Evolutionary conservation across 2,888 invertebrate species (phyloP).

Genomic region (Idaea aversata): DNA sequence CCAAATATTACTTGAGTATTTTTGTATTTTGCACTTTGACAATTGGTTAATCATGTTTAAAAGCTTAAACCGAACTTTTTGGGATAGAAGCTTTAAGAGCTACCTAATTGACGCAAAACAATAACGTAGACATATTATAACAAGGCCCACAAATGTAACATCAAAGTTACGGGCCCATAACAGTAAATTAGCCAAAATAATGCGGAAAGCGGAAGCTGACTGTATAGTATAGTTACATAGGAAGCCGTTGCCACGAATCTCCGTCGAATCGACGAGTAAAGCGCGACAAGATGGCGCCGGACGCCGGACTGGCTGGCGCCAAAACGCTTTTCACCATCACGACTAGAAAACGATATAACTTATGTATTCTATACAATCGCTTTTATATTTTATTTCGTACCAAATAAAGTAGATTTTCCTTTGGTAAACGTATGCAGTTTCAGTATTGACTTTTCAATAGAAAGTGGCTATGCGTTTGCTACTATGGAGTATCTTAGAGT

Average conservation of each 20-base stretch:
- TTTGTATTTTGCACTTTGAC: too few species aligned
- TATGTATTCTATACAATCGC: conserved; percentile 6
- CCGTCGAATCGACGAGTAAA: conserved; percentile 38
- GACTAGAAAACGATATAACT: conserved; percentile 39
- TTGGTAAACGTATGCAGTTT: conserved; percentile 26
- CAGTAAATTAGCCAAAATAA: conserved; percentile 66
- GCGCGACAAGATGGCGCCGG: conserved; percentile 64
- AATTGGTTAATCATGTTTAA: too few species aligned
- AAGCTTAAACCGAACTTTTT: too few species aligned
- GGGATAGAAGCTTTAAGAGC: neutral
- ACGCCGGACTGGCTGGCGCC: conserved; percentile 69
- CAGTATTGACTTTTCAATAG: conserved; percentile 46
- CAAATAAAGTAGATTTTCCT: conserved; percentile 14
- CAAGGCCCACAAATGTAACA: neutral
- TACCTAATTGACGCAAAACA: neutral
- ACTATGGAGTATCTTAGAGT: conserved; percentile 19
- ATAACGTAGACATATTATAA: neutral
- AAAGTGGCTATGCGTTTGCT: conserved; percentile 35
- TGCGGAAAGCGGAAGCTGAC: conserved; percentile 61
- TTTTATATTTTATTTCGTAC: rapidly evolving
- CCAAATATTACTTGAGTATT: too few species aligned
- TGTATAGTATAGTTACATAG: conserved; percentile 36
- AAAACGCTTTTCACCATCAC: conserved; percentile 40
- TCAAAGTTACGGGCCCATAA: conserved; percentile 53
- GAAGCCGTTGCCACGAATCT: conserved; percentile 47